Percentiles rank a stretch among this genome's conserved stretches.
phyloP scores from a whole-genome alignment of 2,888 invertebrate species.

The Rhogogaster chlorosoma region DNA sequence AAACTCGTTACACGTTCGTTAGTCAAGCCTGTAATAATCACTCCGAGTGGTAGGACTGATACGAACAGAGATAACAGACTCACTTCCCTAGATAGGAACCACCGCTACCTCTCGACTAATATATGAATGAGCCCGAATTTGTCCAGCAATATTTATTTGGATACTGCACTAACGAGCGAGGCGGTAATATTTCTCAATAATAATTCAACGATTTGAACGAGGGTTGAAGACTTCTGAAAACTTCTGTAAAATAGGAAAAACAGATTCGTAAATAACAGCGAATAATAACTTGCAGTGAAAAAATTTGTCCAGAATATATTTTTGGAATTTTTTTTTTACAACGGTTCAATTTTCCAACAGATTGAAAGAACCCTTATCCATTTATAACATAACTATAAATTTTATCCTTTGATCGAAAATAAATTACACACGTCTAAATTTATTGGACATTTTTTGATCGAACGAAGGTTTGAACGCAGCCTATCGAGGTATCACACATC shows the following conservation, averaged over 20 bases:
- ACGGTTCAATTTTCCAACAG: not conserved
- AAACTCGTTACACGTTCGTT: not conserved
- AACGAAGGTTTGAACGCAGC: conserved; percentile 15
- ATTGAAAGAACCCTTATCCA: not conserved
- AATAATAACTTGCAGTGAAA: not conserved
- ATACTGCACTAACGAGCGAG: not conserved
- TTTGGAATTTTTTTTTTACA: not conserved
- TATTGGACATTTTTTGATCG: conserved; percentile 12
- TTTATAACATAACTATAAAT: not conserved
- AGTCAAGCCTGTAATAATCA: conserved; percentile 4
- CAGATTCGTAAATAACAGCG: not conserved
- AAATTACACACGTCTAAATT: not conserved
- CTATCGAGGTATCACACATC: not conserved
- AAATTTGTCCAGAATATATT: not conserved
- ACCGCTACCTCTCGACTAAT: not conserved
- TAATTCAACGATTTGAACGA: conserved; percentile 5
- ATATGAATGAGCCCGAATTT: not conserved
- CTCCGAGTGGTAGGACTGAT: not conserved
- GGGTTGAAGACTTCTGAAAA: not conserved
- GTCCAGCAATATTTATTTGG: not conserved
- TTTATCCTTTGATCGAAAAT: not conserved
- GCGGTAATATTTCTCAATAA: not conserved
- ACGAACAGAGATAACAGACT: not conserved
- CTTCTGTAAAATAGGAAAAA: not conserved
- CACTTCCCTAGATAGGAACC: not conserved